Conservation (phyloP, 1,140 invertebrate genomes). For the Penaeus indicus region DNA sequence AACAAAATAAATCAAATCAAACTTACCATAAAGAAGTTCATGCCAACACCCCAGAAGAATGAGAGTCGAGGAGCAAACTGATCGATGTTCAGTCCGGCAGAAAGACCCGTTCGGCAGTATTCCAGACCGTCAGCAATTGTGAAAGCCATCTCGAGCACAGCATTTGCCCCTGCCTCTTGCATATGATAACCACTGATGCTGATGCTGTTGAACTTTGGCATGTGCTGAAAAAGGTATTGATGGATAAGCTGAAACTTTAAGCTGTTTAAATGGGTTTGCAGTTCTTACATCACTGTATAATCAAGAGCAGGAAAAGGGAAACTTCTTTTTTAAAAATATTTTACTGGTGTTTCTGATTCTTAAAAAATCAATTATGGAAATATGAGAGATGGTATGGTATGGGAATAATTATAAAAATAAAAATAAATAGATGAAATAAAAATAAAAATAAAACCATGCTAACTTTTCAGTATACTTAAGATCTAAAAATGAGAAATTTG, state of each 20-base stretch:
- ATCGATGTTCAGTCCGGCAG: slow-evolving; percentile 76
- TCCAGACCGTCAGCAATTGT: slow-evolving; percentile 78
- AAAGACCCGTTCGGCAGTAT: slow-evolving; percentile 76
- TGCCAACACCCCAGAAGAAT: slow-evolving; percentile 80
- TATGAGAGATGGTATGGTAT: no score
- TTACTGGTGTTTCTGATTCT: no score
- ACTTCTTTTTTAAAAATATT: no score
- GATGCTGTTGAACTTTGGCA: slow-evolving; percentile 81
- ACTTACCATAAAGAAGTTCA: slow-evolving; percentile 80
- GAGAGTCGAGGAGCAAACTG: slow-evolving; percentile 77
- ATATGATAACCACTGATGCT: slow-evolving; percentile 80
- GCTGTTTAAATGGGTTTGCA: no score
- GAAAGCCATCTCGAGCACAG: slow-evolving; percentile 78
- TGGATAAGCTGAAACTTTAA: not conserved
- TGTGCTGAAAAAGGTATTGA: slow-evolving; percentile 70
- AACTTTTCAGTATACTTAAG: no score
- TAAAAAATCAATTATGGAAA: no score
- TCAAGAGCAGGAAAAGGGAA: no score
- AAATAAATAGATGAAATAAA: no score
- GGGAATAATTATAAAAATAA: no score
- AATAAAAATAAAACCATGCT: no score
- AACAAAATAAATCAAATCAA: slow-evolving; percentile 4
- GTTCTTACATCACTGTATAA: no score
- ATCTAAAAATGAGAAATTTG: no score
- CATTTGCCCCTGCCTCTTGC: slow-evolving; percentile 79